Evolutionary conservation across 1,140 invertebrate species (phyloP).

Genomic region (Camponotus floridanus): DNA sequence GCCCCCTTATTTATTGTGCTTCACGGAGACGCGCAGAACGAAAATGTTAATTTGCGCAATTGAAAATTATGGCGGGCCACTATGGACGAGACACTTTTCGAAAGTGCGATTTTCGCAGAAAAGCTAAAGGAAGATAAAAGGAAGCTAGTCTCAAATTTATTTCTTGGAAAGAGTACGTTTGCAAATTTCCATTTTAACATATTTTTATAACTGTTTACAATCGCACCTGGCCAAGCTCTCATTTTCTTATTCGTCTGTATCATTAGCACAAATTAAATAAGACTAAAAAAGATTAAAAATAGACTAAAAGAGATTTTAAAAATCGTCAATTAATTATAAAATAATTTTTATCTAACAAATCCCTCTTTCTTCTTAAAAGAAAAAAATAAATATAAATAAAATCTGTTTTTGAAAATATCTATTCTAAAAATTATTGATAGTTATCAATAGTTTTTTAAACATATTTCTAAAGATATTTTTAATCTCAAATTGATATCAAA

Average conservation of each 20-base stretch:
- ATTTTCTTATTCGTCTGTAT: neutral
- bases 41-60: constrained; percentile 85
- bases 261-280: neutral
- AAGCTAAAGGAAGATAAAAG: constrained; percentile 44
- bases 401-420: neutral
- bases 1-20: constrained; percentile 85
- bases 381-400: constrained; percentile 3
- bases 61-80: constrained; percentile 84
- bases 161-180: neutral
- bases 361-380: no score
- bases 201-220: neutral
- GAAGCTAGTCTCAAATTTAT: constrained; percentile 7
- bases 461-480: no score
- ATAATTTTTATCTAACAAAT: neutral
- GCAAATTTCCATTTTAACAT: neutral
- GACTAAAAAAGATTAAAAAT: no score
- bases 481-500: neutral
- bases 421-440: neutral
- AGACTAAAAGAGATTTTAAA: no score
- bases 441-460: no score
- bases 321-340: neutral
- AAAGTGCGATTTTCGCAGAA: constrained; percentile 40
- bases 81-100: constrained; percentile 40
- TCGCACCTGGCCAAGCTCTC: neutral
- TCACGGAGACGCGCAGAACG: constrained; percentile 82